Evolutionary conservation across 2,113 vertebrate species (phyloP), one percentile per base, ranked within the genome.

Genomic region (Leiothrix lutea): DNA sequence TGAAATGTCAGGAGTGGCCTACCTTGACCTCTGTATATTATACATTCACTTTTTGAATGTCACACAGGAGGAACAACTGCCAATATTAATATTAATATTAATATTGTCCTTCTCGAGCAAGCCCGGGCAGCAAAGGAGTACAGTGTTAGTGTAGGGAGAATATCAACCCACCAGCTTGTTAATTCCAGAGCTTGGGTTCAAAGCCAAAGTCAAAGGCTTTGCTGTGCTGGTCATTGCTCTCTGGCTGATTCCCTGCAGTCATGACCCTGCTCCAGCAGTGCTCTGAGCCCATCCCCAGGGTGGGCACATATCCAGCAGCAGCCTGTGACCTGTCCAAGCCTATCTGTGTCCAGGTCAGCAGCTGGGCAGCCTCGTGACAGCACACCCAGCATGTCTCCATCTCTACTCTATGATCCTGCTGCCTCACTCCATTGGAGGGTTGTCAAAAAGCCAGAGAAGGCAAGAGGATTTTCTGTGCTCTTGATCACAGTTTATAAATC

Each of bases 401-500:
- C 69, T 35, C 53, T 9, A 12, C 12, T 54, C 45, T 51, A 3
- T 3, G 35, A 79, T 58, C 18, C 74, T 3, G 2, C 69, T 26
- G 2, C 75, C 69, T 86, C 2, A 0, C 73, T 62, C 47, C 11
- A 6, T 17, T 86, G 40, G 56, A 65, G 14, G 12, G 22, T 4
- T 94, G 61, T 79, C 93, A 88, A 71, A 92, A 93, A 74, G 38
- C 6, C 60, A 77, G 42, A 20, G 36, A 45, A 66, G n/a, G 58
- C 8, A 18, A 61, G 36, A 85, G 13, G 24, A 28, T 66, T 95
- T 17, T 3, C 80, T 53, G 60, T 58, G 31, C 44, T 91, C 70
- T 82, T 61, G 75, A 85, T 84, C 77, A 85, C 47, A 90, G 65
- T 54, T 83, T 92, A 80, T 77, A 92, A 95, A 82, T 89, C 45